These are phyloP conservation scores for Hemistola chrysoprasaria DNA, from an alignment of 2,888 invertebrate species.

Conservation along the genomic window DNA sequence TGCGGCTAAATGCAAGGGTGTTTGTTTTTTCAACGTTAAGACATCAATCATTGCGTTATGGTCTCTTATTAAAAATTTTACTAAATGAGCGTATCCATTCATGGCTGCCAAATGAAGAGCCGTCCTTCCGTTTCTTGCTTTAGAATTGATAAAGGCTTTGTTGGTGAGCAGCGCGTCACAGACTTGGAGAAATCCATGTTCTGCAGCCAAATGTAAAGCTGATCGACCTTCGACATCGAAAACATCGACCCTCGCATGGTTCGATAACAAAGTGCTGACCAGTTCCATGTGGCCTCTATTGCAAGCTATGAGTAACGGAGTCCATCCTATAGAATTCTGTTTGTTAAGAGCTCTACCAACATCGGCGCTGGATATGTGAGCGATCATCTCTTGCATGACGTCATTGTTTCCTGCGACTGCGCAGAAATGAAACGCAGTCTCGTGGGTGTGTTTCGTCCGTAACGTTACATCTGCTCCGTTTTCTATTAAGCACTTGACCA, in stretches of 20 bases:
- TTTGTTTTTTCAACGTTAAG: constrained; percentile 96
- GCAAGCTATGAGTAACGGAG: constrained; percentile 97
- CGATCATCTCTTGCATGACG: constrained; percentile 95
- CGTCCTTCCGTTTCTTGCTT: constrained; percentile 97
- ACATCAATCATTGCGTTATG: constrained; percentile 98
- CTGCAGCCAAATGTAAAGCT: constrained; percentile 96
- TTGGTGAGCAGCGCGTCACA: constrained; percentile 95
- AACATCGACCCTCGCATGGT: constrained; percentile 99
- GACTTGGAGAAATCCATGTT: constrained; percentile 94
- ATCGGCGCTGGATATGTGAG: constrained; percentile 93
- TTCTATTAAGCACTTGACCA: constrained; percentile 93
- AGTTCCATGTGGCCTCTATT: constrained; percentile 97
- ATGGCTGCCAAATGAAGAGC: constrained; percentile 98
- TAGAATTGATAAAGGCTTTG: constrained; percentile 99
- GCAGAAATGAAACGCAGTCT: constrained; percentile 98
- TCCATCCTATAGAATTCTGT: constrained; percentile 97
- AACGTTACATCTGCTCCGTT: constrained; percentile 95
- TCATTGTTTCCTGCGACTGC: constrained; percentile 98
- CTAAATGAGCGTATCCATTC: constrained; percentile 96
- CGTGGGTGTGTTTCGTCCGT: constrained; percentile 92
- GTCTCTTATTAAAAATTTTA: constrained; percentile 95
- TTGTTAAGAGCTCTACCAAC: constrained; percentile 97
- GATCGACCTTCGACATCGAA: constrained; percentile 98
- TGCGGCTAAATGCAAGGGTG: constrained; percentile 98
- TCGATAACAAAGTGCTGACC: constrained; percentile 92